phyloP scores from a whole-genome alignment of 2,113 vertebrate genomes.

The Apteryx owenii region DNA sequence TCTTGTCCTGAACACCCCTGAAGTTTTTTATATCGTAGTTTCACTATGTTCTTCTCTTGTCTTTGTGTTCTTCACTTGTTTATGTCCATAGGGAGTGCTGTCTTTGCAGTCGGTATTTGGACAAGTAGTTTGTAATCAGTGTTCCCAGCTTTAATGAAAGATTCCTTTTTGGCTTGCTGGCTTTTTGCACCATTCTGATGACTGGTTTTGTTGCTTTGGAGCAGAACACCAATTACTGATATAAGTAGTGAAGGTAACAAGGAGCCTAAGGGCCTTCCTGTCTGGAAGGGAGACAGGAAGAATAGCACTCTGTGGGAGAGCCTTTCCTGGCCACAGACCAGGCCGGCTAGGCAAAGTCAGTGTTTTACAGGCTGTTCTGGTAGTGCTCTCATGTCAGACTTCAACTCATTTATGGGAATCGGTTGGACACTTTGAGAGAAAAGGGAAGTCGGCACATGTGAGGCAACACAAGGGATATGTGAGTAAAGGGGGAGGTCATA shows the following conservation, averaged over 20 bases:
- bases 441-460: neutral
- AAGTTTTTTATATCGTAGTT: neutral
- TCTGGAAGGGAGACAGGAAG: neutral
- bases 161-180: neutral
- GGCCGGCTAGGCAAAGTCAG: neutral
- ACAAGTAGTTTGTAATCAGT: neutral
- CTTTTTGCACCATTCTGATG: neutral
- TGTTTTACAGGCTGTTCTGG: neutral
- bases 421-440: accelerated
- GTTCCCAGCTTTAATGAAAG: neutral
- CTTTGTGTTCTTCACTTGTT: neutral
- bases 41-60: neutral
- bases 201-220: neutral
- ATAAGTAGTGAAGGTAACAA: too few species aligned
- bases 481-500: neutral
- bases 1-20: neutral
- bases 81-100: neutral
- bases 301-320: neutral
- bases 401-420: accelerated
- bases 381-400: neutral
- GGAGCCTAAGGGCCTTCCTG: neutral
- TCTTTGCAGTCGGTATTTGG: neutral
- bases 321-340: neutral
- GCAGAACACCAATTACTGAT: neutral
- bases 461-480: neutral